Base-by-base conservation (phyloP, 2,797 vertebrate genomes). In the Meriones psammophilus region DNA sequence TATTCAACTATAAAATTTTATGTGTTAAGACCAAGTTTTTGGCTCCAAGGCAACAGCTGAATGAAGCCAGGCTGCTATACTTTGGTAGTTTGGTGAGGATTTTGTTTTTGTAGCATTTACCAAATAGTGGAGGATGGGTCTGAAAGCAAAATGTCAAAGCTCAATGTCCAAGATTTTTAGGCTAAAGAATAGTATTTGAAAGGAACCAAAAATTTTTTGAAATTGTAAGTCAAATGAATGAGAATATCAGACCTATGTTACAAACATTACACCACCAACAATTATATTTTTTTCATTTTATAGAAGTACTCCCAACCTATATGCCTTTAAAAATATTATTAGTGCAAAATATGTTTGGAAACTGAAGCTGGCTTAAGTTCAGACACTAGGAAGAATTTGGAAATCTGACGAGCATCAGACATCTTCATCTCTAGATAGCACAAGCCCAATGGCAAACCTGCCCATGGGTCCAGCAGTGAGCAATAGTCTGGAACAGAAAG, bases 261-360 rank as follows among this genome's bases (percentile, higher is more conserved):
- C 17, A 92, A 96, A 95, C 64, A 76, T 36, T 20, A 79, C 33
- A 60, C 12, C 54, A 79, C 20, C 5, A 87, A 8, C 73, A 89
- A 87, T 33, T 84, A 95, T 26, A 58, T 5, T 94, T 89, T 54
- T 74, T 80, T 64, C 2, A 15, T 71, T 91, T 69, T 39, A 33
- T 81, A 56, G 94, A 78, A 24, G 84, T 86, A 74, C 74, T 76
- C 14, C 77, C 56, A 80, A 88, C 14, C 73, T 30, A 5, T 36
- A 71, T 46, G 17, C 26, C 46, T 96, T 56, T 33, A 89, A 66
- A 83, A 17, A 77, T 24, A 18, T 46, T 13, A 30, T 28, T 33
- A 80, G 24, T 71, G 77, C 88, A 76, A 97, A 90, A 36, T 42
- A 90, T 54, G 73, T 69, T 76, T 64, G 92, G n/a, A 86, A 80